A percentile compares a stretch with the other conserved stretches of the same genome.
These are phyloP conservation scores for Pelobates fuscus DNA, from an alignment of 2,113 vertebrate genomes.

Conservation along the genomic window DNA sequence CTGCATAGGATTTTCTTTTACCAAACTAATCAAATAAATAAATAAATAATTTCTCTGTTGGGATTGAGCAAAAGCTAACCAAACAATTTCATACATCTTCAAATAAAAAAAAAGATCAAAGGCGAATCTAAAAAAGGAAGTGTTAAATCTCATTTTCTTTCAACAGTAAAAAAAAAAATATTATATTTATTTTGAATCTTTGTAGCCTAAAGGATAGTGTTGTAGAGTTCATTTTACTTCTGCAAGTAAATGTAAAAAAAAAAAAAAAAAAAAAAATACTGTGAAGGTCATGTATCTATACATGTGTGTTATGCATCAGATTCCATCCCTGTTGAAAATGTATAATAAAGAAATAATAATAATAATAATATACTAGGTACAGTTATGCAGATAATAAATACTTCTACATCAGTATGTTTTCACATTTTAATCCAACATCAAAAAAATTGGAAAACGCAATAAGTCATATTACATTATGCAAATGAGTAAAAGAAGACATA, in stretches of 20 bases:
- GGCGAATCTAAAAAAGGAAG: slow-evolving; percentile 43
- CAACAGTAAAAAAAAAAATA: slow-evolving; percentile 39
- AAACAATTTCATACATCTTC: slow-evolving; percentile 39
- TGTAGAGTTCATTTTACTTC: slow-evolving; percentile 41
- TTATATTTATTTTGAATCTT: slow-evolving; percentile 46
- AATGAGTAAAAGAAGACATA: too few species aligned
- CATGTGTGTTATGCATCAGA: too few species aligned
- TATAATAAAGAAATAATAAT: too few species aligned
- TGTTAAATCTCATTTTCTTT: slow-evolving; percentile 48
- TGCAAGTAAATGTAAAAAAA: slow-evolving; percentile 28
- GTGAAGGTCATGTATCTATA: slow-evolving; percentile 32
- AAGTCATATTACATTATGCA: too few species aligned
- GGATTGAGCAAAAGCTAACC: slow-evolving; percentile 21
- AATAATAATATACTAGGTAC: too few species aligned
- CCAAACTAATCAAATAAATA: slow-evolving; percentile 32
- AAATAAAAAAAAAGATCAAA: slow-evolving; percentile 40
- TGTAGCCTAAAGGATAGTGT: slow-evolving; percentile 47
- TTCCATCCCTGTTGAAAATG: too few species aligned
- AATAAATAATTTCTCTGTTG: slow-evolving; percentile 34
- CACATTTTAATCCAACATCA: too few species aligned
- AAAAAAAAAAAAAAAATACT: too few species aligned
- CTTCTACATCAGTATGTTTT: too few species aligned
- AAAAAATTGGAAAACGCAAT: too few species aligned
- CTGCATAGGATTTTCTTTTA: slow-evolving; percentile 9
- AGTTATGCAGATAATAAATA: too few species aligned